A percentile compares a stretch with the other conserved stretches of the same genome.
Evolutionary conservation across 2,888 invertebrate genomes (phyloP).

Genomic region (Erpobdella octoculata): DNA sequence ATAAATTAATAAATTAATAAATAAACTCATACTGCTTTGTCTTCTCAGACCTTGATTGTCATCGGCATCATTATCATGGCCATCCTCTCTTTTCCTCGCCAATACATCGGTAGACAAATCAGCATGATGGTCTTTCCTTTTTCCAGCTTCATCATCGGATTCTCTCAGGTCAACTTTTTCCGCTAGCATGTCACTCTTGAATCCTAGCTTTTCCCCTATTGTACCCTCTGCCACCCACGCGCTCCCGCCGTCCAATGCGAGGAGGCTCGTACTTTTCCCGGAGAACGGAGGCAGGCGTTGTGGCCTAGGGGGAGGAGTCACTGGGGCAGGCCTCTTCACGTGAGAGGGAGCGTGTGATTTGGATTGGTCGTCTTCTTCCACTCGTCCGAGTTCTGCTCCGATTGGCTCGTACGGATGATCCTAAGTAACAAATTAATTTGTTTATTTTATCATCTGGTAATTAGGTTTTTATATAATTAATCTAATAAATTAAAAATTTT

Average conservation of each 20-base stretch:
- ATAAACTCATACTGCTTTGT: too few relatives aligned
- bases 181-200: not conserved
- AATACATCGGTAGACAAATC: too few relatives aligned
- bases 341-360: not conserved
- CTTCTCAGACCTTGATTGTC: too few relatives aligned
- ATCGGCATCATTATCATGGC: too few relatives aligned
- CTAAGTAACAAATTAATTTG: not conserved
- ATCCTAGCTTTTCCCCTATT: not conserved
- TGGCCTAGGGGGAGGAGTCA: not conserved
- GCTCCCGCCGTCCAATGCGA: not conserved
- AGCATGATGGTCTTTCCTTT: conserved; percentile 3
- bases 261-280: conserved; percentile 21
- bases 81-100: too few relatives aligned
- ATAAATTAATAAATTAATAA: too few relatives aligned
- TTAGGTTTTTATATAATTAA: not conserved
- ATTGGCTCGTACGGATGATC: conserved; percentile 21
- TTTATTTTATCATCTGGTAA: not conserved
- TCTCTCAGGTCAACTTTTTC: not conserved
- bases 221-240: not conserved
- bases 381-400: conserved; percentile 1
- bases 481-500: not conserved
- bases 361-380: not conserved
- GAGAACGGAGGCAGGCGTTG: conserved; percentile 15
- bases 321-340: not conserved
- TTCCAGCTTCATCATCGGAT: not conserved